Conservation (phyloP, 1,140 invertebrate species). For the Prorops nasuta region DNA sequence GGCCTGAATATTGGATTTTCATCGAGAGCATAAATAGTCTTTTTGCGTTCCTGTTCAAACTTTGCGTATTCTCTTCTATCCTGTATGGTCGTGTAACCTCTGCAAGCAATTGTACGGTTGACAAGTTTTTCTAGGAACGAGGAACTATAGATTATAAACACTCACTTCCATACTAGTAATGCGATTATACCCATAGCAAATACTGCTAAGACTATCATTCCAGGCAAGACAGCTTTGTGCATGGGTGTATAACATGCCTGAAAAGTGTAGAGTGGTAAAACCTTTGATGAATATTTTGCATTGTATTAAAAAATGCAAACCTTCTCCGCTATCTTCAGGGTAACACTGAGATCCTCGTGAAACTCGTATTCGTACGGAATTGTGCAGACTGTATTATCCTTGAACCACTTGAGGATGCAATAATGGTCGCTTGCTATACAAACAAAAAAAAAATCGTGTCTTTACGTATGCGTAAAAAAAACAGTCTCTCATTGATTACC, state of each 20-base stretch:
- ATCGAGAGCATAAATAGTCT: slow-evolving; percentile 25
- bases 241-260: slow-evolving; percentile 11
- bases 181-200: neutral
- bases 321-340: slow-evolving; percentile 27
- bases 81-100: slow-evolving; percentile 12
- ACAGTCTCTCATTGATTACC: slow-evolving; percentile 14
- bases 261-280: neutral
- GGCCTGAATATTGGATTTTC: slow-evolving; percentile 35
- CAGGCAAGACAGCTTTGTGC: slow-evolving; percentile 1
- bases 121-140: no score
- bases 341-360: slow-evolving; percentile 21
- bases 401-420: slow-evolving; percentile 24
- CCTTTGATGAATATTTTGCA: no score
- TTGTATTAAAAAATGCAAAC: no score
- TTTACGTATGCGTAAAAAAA: neutral
- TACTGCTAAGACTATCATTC: neutral
- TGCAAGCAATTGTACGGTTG: no score
- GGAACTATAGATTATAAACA: neutral
- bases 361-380: slow-evolving; percentile 35
- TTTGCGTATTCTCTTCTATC: slow-evolving; percentile 31
- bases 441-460: neutral
- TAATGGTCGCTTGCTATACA: slow-evolving; percentile 26
- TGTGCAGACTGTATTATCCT: slow-evolving; percentile 16
- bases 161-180: slow-evolving; percentile 24
- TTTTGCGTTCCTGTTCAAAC: slow-evolving; percentile 27